phyloP scores from a whole-genome alignment of 1,140 invertebrate species.

The Polyergus mexicanus region DNA sequence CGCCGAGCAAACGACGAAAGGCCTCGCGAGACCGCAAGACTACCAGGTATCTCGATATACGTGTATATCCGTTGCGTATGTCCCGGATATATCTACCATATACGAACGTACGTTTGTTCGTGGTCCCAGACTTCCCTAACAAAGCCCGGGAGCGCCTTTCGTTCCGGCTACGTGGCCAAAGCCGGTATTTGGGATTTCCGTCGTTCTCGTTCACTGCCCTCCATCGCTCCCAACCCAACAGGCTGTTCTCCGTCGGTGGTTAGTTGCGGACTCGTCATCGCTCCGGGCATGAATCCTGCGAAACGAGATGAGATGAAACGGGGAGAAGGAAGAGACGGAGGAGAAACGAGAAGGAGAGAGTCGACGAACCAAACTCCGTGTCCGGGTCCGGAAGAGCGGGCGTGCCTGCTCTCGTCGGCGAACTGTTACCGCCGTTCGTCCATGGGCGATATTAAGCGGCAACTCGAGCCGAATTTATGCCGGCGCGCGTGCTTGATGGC shows the following conservation, averaged over 20 bases:
- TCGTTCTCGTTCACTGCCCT: not conserved
- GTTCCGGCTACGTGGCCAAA: slow-evolving; percentile 61
- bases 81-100: slow-evolving; percentile 22
- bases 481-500: slow-evolving; percentile 27
- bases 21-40: slow-evolving; percentile 53
- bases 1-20: slow-evolving; percentile 54
- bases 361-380: slow-evolving; percentile 29
- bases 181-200: slow-evolving; percentile 60
- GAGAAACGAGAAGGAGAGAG: not conserved
- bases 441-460: slow-evolving; percentile 49
- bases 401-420: not conserved
- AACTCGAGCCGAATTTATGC: slow-evolving; percentile 63
- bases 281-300: slow-evolving; percentile 48
- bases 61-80: slow-evolving; percentile 55
- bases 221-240: not conserved
- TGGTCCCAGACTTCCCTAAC: slow-evolving; percentile 54
- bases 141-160: slow-evolving; percentile 52
- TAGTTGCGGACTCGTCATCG: slow-evolving; percentile 65
- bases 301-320: slow-evolving; percentile 47
- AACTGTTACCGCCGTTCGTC: slow-evolving; percentile 15
- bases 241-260: slow-evolving; percentile 2
- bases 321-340: not conserved
- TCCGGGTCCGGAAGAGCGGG: slow-evolving; percentile 17
- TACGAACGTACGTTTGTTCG: slow-evolving; percentile 38
- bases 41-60: slow-evolving; percentile 40